phyloP scores from a whole-genome alignment of 1,140 invertebrate genomes.

The Zaprionus ghesquierei region DNA sequence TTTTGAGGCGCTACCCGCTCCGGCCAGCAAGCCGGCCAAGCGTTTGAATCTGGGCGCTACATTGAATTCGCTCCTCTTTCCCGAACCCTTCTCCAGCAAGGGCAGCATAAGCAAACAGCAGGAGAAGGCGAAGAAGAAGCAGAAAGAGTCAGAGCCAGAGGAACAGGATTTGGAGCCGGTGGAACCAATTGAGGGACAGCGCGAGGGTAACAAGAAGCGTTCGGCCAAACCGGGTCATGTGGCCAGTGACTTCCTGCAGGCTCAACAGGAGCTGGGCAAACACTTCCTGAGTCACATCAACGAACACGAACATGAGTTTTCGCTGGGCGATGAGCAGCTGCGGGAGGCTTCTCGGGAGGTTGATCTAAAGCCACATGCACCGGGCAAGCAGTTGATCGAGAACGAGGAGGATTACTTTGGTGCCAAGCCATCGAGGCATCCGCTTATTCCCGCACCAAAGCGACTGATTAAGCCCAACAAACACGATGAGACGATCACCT shows the following conservation, averaged over 20 bases:
- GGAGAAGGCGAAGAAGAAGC: slow-evolving; percentile 26
- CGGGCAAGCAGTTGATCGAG: neutral
- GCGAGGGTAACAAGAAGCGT: slow-evolving; percentile 30
- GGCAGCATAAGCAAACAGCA: slow-evolving; percentile 32
- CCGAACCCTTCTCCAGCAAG: slow-evolving; percentile 69
- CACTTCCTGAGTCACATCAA: slow-evolving; percentile 66
- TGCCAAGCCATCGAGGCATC: neutral
- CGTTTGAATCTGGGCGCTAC: slow-evolving; percentile 58
- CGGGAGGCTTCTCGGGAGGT: slow-evolving; percentile 19
- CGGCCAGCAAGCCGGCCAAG: slow-evolving; percentile 21
- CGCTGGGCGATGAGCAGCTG: slow-evolving; percentile 27
- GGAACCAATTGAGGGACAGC: slow-evolving; percentile 36
- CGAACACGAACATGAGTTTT: slow-evolving; percentile 51
- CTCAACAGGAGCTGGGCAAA: slow-evolving; percentile 63
- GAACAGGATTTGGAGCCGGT: slow-evolving; percentile 39
- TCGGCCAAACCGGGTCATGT: slow-evolving; percentile 31
- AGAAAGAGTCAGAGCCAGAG: neutral
- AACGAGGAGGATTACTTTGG: slow-evolving; percentile 43
- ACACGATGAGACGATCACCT: slow-evolving; percentile 39
- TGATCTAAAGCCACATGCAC: neutral
- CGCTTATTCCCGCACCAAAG: slow-evolving; percentile 9
- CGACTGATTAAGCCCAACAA: slow-evolving; percentile 20
- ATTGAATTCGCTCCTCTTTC: slow-evolving; percentile 67
- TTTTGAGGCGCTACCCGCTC: slow-evolving; percentile 61
- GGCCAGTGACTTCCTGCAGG: slow-evolving; percentile 63